Evolutionary conservation across 2,797 vertebrate species (phyloP).

Genomic region (Epinephelus malabaricus): DNA sequence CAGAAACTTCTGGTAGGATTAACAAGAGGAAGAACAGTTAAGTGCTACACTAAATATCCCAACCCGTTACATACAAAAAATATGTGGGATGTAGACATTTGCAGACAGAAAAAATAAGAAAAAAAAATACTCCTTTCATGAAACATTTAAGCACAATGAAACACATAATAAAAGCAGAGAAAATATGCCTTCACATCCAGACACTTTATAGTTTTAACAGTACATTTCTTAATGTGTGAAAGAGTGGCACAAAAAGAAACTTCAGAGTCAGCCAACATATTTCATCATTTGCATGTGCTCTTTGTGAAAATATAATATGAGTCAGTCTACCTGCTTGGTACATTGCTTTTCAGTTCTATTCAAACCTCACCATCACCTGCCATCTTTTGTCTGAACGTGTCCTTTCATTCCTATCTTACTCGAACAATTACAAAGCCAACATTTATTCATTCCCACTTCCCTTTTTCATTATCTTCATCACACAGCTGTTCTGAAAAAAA

Average conservation of each 20-base stretch:
- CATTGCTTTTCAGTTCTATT: constrained; percentile 8
- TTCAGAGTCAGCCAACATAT: neutral
- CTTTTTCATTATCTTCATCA: neutral
- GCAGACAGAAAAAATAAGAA: neutral
- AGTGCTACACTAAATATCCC: too few species aligned
- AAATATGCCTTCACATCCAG: neutral
- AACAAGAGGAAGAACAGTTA: too few species aligned
- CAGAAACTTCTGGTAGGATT: too few species aligned
- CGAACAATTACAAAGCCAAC: constrained; percentile 14
- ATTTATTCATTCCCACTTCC: neutral
- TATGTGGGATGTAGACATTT: neutral
- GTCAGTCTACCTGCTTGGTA: neutral
- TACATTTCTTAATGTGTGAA: neutral
- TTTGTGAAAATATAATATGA: neutral
- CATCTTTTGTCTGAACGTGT: constrained; percentile 4
- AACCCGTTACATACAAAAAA: neutral
- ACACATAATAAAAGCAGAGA: neutral
- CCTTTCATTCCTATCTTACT: neutral
- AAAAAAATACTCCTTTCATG: neutral
- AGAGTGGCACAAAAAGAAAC: neutral
- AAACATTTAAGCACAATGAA: neutral
- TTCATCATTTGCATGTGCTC: neutral
- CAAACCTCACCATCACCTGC: constrained; percentile 1
- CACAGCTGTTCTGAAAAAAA: neutral
- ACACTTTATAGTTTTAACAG: neutral